phyloP scores from a whole-genome alignment of 2,797 vertebrate genomes.

The Lindbergichthys nudifrons region DNA sequence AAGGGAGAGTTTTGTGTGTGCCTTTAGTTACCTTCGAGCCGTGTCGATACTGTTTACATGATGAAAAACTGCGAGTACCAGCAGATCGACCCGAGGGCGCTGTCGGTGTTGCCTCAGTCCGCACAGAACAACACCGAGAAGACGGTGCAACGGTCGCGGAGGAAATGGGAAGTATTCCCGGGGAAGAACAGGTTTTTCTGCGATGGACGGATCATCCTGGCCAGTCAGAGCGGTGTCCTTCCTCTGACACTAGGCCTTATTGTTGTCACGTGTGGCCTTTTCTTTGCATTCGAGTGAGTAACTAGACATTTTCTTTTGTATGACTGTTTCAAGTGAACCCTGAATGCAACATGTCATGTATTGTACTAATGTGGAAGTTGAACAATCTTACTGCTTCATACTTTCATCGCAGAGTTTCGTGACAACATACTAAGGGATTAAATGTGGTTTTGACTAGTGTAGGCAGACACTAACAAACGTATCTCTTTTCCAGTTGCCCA shows the following conservation, averaged over 20 bases:
- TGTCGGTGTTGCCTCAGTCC: conserved; percentile 72
- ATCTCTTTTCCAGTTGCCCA: conserved; percentile 86
- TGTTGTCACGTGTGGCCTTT: conserved; percentile 92
- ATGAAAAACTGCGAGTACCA: conserved; percentile 97
- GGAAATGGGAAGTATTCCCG: conserved; percentile 95
- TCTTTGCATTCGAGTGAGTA: conserved; percentile 97
- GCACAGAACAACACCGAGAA: conserved; percentile 64
- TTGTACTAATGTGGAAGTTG: neutral
- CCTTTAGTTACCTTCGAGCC: conserved; percentile 56
- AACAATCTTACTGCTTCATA: neutral
- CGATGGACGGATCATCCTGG: conserved; percentile 92
- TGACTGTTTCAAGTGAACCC: neutral
- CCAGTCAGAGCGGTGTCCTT: conserved; percentile 92
- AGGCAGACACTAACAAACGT: neutral
- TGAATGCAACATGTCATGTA: conserved; percentile 1
- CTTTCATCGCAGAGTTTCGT: neutral
- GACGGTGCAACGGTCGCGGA: conserved; percentile 74
- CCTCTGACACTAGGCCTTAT: conserved; percentile 94
- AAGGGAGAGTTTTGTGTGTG: conserved; percentile 29
- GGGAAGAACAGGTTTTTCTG: conserved; percentile 94
- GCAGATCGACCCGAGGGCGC: conserved; percentile 90
- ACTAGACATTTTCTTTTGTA: neutral
- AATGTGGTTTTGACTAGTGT: neutral
- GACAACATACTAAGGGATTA: neutral
- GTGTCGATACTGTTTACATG: conserved; percentile 48